Evolutionary conservation across 2,797 vertebrate genomes (phyloP).

Genomic region (Chrosomus eos): DNA sequence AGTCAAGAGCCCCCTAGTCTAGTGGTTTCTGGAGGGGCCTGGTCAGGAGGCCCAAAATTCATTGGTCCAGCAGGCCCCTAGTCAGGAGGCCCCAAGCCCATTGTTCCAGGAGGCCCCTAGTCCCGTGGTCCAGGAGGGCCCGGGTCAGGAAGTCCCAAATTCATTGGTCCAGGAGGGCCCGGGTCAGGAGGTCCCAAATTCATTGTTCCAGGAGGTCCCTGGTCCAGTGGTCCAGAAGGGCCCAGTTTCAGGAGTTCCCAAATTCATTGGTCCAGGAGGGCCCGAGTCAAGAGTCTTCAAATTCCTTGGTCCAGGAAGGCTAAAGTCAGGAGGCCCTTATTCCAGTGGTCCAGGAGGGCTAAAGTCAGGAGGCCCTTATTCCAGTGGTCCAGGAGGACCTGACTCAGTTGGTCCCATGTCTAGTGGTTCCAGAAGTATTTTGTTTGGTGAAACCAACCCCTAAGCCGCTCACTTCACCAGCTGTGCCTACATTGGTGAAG

Average conservation of each 20-base stretch:
- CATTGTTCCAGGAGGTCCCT: neutral
- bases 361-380: neutral
- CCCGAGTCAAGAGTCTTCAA: neutral
- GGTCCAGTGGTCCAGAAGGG: neutral
- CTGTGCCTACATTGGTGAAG: neutral
- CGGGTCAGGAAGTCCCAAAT: rapidly evolving
- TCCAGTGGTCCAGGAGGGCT: neutral
- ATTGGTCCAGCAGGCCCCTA: neutral
- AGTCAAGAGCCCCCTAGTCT: no score
- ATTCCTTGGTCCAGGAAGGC: no score
- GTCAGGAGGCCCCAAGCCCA: no score
- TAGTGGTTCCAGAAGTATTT: neutral
- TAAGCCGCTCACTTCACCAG: neutral
- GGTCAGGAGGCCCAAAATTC: no score
- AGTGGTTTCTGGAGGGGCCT: neutral
- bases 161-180: neutral
- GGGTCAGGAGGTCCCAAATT: rapidly evolving
- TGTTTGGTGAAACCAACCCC: neutral
- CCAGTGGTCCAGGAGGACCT: neutral
- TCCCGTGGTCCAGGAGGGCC: neutral
- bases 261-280: neutral
- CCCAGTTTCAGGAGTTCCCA: neutral
- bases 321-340: no score
- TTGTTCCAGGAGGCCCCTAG: neutral
- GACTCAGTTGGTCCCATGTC: neutral